phyloP scores from a whole-genome alignment of 2,888 invertebrate species.

The Mimachlamys varia region DNA sequence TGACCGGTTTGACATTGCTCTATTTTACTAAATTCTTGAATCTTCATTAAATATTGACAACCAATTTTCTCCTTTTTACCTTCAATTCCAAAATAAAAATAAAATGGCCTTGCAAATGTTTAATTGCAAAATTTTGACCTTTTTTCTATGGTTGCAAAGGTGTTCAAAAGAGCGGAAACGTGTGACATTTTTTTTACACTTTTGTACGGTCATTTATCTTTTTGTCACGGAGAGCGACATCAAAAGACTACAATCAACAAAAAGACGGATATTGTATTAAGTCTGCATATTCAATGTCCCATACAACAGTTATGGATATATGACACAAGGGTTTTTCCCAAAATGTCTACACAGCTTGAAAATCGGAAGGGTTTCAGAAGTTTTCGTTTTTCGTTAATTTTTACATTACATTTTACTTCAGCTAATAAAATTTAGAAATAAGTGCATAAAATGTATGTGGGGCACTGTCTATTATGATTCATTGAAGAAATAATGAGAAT shows the following conservation, averaged over 20 bases:
- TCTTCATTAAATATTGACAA: neutral
- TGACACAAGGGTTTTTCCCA: neutral
- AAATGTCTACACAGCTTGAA: neutral
- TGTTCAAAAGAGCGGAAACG: constrained; percentile 23
- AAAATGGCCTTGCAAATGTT: neutral
- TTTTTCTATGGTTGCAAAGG: neutral
- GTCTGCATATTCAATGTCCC: neutral
- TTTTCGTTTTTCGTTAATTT: neutral
- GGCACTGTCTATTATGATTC: neutral
- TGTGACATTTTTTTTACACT: neutral
- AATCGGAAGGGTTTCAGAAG: neutral
- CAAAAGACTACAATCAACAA: constrained; percentile 14
- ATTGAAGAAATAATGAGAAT: neutral
- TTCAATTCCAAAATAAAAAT: neutral
- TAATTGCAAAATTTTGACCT: neutral
- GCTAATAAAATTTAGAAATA: neutral
- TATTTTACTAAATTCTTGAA: neutral
- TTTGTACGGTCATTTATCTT: constrained; percentile 3
- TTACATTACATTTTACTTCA: neutral
- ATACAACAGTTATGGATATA: neutral
- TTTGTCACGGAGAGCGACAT: neutral
- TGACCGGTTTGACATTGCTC: neutral
- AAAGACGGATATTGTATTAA: neutral
- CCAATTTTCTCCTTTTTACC: constrained; percentile 31
- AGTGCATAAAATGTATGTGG: neutral